A percentile compares a stretch with the other conserved stretches of the same genome.
These are phyloP conservation scores for Phoeniculus purpureus DNA, from an alignment of 2,797 vertebrate genomes.

Conservation along the genomic window DNA sequence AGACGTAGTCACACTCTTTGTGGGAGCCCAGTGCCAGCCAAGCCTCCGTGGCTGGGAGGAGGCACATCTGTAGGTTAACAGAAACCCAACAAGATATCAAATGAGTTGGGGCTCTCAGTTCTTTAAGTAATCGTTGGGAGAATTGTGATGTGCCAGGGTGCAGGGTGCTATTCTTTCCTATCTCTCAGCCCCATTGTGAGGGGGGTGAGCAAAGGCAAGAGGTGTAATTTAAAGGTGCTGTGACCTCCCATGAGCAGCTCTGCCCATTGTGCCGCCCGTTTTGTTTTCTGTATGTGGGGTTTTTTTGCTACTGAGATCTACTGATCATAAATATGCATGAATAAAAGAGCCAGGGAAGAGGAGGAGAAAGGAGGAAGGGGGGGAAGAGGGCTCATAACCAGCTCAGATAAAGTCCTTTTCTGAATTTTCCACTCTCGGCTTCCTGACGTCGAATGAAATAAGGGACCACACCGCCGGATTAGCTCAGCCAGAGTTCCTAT, in stretches of 20 bases:
- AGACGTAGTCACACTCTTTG: slow-evolving; percentile 27
- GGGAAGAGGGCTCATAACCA: slow-evolving; percentile 66
- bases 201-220: slow-evolving; percentile 70
- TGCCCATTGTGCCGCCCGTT: slow-evolving; percentile 42
- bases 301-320: slow-evolving; percentile 54
- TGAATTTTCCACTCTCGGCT: slow-evolving; percentile 53
- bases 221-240: slow-evolving; percentile 77
- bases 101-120: slow-evolving; percentile 49
- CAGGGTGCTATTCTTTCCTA: slow-evolving; percentile 57
- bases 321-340: slow-evolving; percentile 73
- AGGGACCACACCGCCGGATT: slow-evolving; percentile 69
- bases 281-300: slow-evolving; percentile 62
- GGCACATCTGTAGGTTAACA: slow-evolving; percentile 30
- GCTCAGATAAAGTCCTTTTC: slow-evolving; percentile 67
- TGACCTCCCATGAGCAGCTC: slow-evolving; percentile 68
- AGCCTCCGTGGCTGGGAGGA: not conserved
- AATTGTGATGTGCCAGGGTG: slow-evolving; percentile 44
- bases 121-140: slow-evolving; percentile 36
- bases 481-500: slow-evolving; percentile 71
- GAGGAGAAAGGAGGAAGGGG: not conserved
- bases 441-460: slow-evolving; percentile 50
- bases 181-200: slow-evolving; percentile 57
- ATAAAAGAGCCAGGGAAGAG: slow-evolving; percentile 53
- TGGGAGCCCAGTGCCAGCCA: not conserved
- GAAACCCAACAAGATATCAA: slow-evolving; percentile 53